These are phyloP conservation scores for Deroplatys truncata DNA, from an alignment of 2,888 invertebrate species.

Conservation along the genomic window DNA sequence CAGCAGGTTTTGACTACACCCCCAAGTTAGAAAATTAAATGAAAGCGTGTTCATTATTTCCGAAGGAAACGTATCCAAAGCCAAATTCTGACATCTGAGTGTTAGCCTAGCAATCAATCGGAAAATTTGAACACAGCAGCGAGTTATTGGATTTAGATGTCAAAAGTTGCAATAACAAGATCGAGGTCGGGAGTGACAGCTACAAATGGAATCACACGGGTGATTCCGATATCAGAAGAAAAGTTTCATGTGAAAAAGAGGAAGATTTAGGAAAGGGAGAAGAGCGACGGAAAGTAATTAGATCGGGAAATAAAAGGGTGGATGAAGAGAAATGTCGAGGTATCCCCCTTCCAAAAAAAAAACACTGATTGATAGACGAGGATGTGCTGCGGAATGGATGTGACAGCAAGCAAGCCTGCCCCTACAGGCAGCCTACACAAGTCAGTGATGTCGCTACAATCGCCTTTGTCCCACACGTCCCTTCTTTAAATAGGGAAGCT, in stretches of 20 bases:
- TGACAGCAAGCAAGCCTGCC: no score
- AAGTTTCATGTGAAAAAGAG: not conserved
- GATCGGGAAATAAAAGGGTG: not conserved
- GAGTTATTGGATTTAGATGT: no score
- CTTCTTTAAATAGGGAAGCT: not conserved
- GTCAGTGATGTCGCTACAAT: not conserved
- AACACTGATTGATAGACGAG: not conserved
- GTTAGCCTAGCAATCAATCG: no score
- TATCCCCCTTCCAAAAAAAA: not conserved
- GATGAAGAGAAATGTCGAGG: not conserved
- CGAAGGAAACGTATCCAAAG: no score
- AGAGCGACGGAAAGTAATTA: not conserved
- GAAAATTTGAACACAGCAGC: no score
- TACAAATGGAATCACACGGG: not conserved
- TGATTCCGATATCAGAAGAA: not conserved
- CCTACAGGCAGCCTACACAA: no score
- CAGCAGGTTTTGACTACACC: no score
- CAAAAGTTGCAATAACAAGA: no score
- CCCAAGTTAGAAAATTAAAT: no score
- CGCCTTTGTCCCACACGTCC: not conserved
- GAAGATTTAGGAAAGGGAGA: not conserved
- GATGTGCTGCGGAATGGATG: not conserved
- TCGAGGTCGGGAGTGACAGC: no score
- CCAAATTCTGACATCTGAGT: no score
- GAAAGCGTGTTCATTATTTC: no score